A percentile compares a stretch with the other conserved stretches of the same genome.
phyloP scores from a whole-genome alignment of 1,140 invertebrate species.

The Thaumatotibia leucotreta region DNA sequence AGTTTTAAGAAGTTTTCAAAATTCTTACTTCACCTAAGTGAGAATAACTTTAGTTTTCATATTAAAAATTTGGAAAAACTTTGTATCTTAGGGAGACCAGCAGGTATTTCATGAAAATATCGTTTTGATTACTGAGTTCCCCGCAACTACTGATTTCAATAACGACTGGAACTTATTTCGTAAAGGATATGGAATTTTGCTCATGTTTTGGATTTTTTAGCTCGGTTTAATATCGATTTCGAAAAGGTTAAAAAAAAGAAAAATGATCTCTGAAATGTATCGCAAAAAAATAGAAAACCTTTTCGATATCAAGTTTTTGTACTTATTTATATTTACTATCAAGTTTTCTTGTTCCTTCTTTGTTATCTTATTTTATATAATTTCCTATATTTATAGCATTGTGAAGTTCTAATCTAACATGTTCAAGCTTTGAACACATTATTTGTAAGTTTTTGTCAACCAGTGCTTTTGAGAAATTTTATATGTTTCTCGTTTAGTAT shows the following conservation, averaged over 20 bases:
- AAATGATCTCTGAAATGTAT: conserved; percentile 20
- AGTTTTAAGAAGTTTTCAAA: too few relatives aligned
- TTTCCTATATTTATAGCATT: conserved; percentile 14
- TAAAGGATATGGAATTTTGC: neutral
- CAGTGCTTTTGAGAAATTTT: conserved; percentile 29
- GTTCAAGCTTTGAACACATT: conserved; percentile 10
- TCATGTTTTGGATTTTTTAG: conserved; percentile 11
- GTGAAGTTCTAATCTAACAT: conserved; percentile 14
- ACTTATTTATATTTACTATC: conserved; percentile 16
- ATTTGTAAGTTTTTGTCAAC: conserved; percentile 16
- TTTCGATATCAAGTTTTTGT: conserved; percentile 23
- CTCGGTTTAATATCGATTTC: conserved; percentile 1
- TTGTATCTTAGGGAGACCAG: too few relatives aligned
- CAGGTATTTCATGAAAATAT: too few relatives aligned
- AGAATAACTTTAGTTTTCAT: too few relatives aligned
- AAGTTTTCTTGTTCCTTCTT: conserved; percentile 24
- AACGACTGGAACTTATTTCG: neutral
- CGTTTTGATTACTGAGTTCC: neutral
- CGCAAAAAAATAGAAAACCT: conserved; percentile 15
- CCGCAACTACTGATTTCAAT: neutral
- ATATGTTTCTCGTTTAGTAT: conserved; percentile 73
- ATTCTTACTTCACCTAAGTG: too few relatives aligned
- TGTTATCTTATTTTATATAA: conserved; percentile 15
- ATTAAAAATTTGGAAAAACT: too few relatives aligned
- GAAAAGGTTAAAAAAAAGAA: conserved; percentile 14